A percentile compares a stretch with the other conserved stretches of the same genome.
These are phyloP conservation scores for Odocoileus hemionus DNA, from an alignment of 2,113 vertebrate genomes.

Conservation along the genomic window DNA sequence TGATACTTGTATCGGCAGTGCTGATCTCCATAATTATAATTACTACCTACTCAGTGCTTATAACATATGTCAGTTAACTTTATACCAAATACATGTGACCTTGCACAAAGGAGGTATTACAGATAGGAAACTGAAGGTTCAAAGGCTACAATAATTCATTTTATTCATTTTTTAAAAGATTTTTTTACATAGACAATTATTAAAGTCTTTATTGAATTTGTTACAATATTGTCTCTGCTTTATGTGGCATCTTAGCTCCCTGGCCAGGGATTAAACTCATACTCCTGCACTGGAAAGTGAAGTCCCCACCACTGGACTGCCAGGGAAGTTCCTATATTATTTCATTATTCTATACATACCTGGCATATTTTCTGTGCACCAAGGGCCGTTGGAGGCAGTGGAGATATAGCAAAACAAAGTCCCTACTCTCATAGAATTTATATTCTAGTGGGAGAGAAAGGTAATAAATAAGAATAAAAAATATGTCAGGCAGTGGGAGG, in stretches of 20 bases:
- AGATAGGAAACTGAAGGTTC: not conserved
- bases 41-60: not conserved
- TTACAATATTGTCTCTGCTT: not conserved
- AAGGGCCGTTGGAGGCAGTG: not conserved
- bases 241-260: not conserved
- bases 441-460: not conserved
- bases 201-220: not conserved
- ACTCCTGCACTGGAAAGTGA: not conserved
- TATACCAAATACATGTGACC: not conserved
- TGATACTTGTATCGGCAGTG: not conserved
- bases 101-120: not conserved
- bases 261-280: not conserved
- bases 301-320: not conserved
- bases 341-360: not conserved
- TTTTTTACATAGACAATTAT: not conserved
- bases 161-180: not conserved
- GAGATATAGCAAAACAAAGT: not conserved
- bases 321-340: not conserved
- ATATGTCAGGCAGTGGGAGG: not conserved
- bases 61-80: not conserved
- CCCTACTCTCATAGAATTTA: not conserved
- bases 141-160: not conserved
- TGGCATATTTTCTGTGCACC: not conserved
- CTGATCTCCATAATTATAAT: not conserved
- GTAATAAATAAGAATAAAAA: not conserved